Base-by-base conservation (phyloP, 2,797 vertebrate species). In the Yasuhikotakia modesta region DNA sequence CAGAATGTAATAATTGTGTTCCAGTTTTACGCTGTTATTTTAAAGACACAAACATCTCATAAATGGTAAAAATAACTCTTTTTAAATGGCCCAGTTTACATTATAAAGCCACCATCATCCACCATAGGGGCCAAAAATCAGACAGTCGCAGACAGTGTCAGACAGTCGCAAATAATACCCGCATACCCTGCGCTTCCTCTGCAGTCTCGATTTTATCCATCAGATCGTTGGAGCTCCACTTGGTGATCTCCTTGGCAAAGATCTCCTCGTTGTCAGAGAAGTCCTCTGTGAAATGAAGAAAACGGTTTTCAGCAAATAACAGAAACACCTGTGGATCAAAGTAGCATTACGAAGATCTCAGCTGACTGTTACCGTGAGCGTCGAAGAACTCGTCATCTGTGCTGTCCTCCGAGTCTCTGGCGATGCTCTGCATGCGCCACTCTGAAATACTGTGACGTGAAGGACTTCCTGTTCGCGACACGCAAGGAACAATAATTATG, bases 391-490 rank as follows among this genome's bases (percentile, higher is more conserved):
- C 97, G 0, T 99, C 97, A 1, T 98, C 97, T 0, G 96, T 97
- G 88, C 97, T 97, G 90, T 98, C 96, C 16, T 99, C 97, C 0
- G 97, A 99, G 89, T 99, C 96, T 16, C 96, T 92, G 69, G 97
- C 97, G 4, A 99, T 99, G 84, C 97, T 99, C 92, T 99, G 96
- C 97, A 99, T 99, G 86, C 97, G 95, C 97, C 97, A 99, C 89
- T 99, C 97, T 0, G 96, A 97, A 74, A 99, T 92, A 87, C 93
- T 98, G 90, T 98, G 97, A 79, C 95, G 94, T 6, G 96, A 97
- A 1, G 97, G 97, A 73, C 97, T 99, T 2, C 94, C 97, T 98
- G 93, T 11, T 5, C 17, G 14, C n/a, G 3, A 50, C 6, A 6
- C 17, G 35, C 39, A 66, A 74, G 30, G 24, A n/a, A 39, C 17